Evolutionary conservation across 2,113 vertebrate species (phyloP).

Genomic region (Ailuropoda melanoleuca): DNA sequence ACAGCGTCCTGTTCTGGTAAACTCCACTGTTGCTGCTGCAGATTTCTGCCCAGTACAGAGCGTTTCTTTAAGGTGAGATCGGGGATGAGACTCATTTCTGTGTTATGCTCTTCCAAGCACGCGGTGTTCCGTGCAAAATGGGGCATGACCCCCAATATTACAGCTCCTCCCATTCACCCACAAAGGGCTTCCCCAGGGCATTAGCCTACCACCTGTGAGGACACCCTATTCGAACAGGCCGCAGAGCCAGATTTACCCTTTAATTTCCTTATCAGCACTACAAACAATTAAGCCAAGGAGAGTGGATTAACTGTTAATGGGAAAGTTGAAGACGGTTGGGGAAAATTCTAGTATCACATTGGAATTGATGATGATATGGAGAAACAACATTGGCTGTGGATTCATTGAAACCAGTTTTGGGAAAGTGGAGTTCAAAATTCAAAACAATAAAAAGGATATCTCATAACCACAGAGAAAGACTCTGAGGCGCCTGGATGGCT

Average conservation of each 20-base stretch:
- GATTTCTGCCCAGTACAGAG: neutral
- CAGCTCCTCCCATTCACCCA: neutral
- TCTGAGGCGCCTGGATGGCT: too few species aligned
- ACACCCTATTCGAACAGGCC: neutral
- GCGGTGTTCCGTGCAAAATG: neutral
- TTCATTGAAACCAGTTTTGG: neutral
- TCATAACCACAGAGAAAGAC: neutral
- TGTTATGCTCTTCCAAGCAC: neutral
- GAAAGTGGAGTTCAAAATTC: neutral
- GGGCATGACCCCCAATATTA: neutral
- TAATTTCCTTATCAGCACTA: neutral
- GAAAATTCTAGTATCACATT: neutral
- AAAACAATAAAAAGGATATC: neutral
- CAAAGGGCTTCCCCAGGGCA: neutral
- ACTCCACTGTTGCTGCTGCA: too few species aligned
- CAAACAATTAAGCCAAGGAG: neutral
- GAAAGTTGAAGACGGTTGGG: neutral
- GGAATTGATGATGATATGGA: neutral
- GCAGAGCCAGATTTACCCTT: neutral
- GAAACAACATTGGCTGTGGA: neutral
- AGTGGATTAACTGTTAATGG: neutral
- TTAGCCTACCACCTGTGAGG: neutral
- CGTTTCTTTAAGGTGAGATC: neutral
- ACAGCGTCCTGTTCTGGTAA: neutral
- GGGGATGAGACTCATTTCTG: neutral